Evolutionary conservation across 2,888 invertebrate genomes (phyloP), one percentile per base, ranked within the genome.

Genomic region (Lycocerus yunnanus): DNA sequence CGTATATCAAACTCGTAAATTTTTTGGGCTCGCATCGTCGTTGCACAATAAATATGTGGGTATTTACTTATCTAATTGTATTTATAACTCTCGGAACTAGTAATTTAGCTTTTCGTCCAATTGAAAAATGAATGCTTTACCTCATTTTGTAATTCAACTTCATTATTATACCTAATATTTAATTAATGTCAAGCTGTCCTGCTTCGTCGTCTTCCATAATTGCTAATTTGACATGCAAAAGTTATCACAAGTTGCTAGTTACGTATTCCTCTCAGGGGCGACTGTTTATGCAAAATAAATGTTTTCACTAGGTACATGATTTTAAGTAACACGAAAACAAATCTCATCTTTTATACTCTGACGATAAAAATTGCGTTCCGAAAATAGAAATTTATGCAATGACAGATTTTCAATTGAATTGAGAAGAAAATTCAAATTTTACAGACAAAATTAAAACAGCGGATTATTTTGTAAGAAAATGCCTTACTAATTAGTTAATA

Each of bases 211-310:
- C 74, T 75, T 70, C 61, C 27, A 27, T 77, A 75, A 77, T 75
- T 77, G 77, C 77, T 71, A 71, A 68, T 77, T 70, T 68, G 61
- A 73, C 70, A 77, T 77, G 77, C 77, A 75, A 68, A 72, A 74
- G 72, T 73, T 77, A 77, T 71, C 71, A 70, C 75, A 63, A 68
- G 71, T 73, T 72, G 67, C 68, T 70, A 69, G 71, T 75, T 77
- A 69, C 24, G 71, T 68, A 71, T 75, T 75, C 69, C 73, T 70
- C 75, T 66, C 68, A 60, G 69, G 75, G 75, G 67, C 68, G 24
- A 21, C 72, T 72, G 75, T 75, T 77, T 72, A 75, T 77, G 77
- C 75, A 77, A 75, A 75, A 77, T 75, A 75, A 75, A 77, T 77
- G 77, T 71, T 70, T 71, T 74, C 59, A 21, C 67, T 59, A 63